Evolutionary conservation across 2,113 vertebrate species (phyloP).

Genomic region (Hipposideros armiger): DNA sequence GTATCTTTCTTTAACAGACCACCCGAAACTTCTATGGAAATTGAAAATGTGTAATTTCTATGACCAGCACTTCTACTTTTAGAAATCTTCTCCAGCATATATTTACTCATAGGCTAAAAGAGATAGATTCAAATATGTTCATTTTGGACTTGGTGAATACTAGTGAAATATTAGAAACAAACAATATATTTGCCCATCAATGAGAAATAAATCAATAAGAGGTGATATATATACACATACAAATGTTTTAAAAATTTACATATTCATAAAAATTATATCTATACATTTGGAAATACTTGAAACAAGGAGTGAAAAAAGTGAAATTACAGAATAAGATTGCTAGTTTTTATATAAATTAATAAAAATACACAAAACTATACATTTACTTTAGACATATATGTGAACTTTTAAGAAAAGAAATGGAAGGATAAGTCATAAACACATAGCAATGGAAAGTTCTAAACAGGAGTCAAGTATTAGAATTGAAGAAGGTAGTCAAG

Average conservation of each 20-base stretch:
- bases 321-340: not conserved
- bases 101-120: not conserved
- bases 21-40: not conserved
- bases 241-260: not conserved
- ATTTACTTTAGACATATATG: not conserved
- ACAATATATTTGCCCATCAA: not conserved
- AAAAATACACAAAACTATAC: not conserved
- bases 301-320: not conserved
- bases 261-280: not conserved
- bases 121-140: not conserved
- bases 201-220: slow-evolving; percentile 29
- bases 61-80: not conserved
- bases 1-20: not conserved
- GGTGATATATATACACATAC: not conserved
- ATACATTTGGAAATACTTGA: not conserved
- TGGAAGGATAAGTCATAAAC: slow-evolving; percentile 2
- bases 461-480: not conserved
- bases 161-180: slow-evolving; percentile 2
- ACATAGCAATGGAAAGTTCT: not conserved
- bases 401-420: not conserved
- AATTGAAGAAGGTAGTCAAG: not conserved
- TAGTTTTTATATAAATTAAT: not conserved
- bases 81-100: not conserved
- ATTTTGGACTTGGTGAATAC: not conserved
- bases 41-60: not conserved